phyloP scores from a whole-genome alignment of 2,113 vertebrate species.

The Eira barbara region DNA sequence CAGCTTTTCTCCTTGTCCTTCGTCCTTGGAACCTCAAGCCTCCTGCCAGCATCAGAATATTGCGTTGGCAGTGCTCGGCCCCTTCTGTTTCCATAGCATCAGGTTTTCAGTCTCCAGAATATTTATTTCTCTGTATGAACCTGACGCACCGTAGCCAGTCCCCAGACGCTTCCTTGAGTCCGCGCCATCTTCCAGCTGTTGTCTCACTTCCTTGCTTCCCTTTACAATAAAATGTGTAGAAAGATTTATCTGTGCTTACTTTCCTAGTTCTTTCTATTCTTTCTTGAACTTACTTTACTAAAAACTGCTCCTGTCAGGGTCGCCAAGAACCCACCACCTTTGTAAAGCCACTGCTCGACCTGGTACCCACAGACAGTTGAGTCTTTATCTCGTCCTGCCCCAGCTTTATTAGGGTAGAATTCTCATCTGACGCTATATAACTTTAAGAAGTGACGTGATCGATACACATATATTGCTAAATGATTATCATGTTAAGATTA shows the following conservation, averaged over 20 bases:
- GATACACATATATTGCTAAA: background rate
- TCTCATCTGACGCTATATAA: background rate
- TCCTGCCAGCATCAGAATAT: background rate
- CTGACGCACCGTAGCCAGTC: background rate
- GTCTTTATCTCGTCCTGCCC: background rate
- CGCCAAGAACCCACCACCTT: background rate
- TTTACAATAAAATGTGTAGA: background rate
- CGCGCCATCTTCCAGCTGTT: background rate
- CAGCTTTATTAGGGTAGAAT: background rate
- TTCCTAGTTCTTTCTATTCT: background rate
- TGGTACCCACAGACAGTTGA: background rate
- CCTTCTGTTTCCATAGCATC: background rate
- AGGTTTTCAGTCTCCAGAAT: background rate
- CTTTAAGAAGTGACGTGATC: background rate
- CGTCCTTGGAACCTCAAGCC: background rate
- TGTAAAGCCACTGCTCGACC: background rate
- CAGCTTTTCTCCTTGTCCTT: background rate
- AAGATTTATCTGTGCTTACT: background rate
- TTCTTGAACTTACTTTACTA: background rate
- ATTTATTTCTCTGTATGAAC: background rate
- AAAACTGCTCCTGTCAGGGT: background rate
- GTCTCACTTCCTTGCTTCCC: background rate
- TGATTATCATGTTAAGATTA: background rate
- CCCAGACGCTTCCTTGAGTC: background rate
- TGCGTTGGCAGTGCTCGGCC: background rate